Evolutionary conservation across 2,113 vertebrate genomes (phyloP).

Genomic region (Tragelaphus strepsiceros): DNA sequence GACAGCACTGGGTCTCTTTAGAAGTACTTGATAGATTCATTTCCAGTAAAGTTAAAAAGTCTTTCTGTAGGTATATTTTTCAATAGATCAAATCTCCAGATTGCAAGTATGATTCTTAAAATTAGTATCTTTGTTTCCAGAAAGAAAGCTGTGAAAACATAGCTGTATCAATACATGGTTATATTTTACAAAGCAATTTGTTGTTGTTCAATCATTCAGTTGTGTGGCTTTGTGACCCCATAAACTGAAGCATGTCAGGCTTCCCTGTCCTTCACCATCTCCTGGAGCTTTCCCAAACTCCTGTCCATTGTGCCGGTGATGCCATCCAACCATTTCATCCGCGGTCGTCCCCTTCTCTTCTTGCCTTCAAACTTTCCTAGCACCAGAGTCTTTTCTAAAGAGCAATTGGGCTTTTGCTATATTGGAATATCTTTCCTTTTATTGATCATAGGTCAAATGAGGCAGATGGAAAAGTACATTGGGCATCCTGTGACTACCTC

Average conservation of each 20-base stretch:
- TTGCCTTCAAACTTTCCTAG: not conserved
- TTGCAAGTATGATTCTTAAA: not conserved
- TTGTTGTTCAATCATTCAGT: not conserved
- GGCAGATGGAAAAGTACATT: not conserved
- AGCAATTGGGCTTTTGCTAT: not conserved
- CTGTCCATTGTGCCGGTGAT: rapidly evolving
- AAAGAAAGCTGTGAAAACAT: not conserved
- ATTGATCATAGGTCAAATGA: not conserved
- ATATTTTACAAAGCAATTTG: not conserved
- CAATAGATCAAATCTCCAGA: not conserved
- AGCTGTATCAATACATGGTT: not conserved
- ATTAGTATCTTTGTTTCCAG: not conserved
- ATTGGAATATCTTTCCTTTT: not conserved
- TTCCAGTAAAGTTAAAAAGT: not conserved
- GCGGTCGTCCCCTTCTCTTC: not conserved
- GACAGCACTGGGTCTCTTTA: not conserved
- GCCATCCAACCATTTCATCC: not conserved
- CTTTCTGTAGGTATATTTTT: not conserved
- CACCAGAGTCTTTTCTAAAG: not conserved
- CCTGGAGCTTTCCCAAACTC: not conserved
- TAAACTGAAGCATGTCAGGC: not conserved
- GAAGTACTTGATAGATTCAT: not conserved
- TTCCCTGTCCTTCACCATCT: not conserved
- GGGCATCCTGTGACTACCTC: not conserved
- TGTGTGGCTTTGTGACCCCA: not conserved